Percentiles rank a stretch among this genome's conserved stretches.
These are phyloP conservation scores for Heliconius ethilla DNA, from an alignment of 2,888 invertebrate species.

Conservation along the genomic window DNA sequence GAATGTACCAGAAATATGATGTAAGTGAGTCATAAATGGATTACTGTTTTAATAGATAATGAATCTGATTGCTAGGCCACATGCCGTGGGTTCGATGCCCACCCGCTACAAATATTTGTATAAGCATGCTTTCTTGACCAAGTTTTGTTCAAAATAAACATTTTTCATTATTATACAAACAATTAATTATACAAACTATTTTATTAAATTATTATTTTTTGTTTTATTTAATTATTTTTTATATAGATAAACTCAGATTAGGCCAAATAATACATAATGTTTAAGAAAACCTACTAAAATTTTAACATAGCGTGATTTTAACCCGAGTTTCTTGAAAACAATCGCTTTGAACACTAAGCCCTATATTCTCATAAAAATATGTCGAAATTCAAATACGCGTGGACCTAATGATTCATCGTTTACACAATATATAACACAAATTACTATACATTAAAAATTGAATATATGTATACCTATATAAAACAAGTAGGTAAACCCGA, in stretches of 20 bases:
- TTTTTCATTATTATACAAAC: neutral
- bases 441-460: neutral
- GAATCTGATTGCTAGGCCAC: neutral
- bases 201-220: too few relatives aligned
- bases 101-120: neutral
- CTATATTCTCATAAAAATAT: too few relatives aligned
- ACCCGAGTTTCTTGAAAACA: too few relatives aligned
- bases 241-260: too few relatives aligned
- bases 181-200: neutral
- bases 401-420: neutral
- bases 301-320: too few relatives aligned
- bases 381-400: neutral
- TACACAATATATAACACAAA: neutral
- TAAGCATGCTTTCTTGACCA: neutral
- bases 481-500: neutral
- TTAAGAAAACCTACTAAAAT: too few relatives aligned
- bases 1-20: conserved; percentile 16
- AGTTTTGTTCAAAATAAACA: neutral
- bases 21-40: conserved; percentile 1
- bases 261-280: too few relatives aligned
- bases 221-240: too few relatives aligned
- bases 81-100: neutral
- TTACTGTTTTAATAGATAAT: neutral
- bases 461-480: neutral
- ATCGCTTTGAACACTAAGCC: too few relatives aligned